Conservation (phyloP, 2,888 invertebrate species). For the Lordiphosa andalusiaca region DNA sequence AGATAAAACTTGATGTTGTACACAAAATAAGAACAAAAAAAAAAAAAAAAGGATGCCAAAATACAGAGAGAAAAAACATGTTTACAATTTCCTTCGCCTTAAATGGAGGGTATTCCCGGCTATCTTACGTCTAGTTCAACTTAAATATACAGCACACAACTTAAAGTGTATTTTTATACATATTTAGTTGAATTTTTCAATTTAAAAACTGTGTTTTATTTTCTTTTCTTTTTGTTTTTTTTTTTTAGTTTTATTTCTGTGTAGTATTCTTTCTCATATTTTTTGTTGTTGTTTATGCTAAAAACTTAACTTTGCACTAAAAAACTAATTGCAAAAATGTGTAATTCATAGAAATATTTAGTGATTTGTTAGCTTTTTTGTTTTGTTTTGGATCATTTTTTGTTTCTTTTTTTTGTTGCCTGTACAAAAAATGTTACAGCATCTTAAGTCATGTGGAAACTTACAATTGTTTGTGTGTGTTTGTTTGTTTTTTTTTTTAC, state of each 20-base stretch:
- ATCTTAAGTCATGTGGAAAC: slow-evolving; percentile 6
- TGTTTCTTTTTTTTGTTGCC: slow-evolving; percentile 5
- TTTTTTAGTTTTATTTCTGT: slow-evolving; percentile 16
- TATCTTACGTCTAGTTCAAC: not conserved
- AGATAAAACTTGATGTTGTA: too few relatives aligned
- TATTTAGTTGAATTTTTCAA: slow-evolving; percentile 4
- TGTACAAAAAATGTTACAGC: slow-evolving; percentile 9
- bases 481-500: slow-evolving; percentile 15
- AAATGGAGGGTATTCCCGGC: not conserved
- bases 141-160: slow-evolving; percentile 48
- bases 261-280: slow-evolving; percentile 1
- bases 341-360: slow-evolving; percentile 17
- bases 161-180: slow-evolving; percentile 32
- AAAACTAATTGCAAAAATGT: slow-evolving; percentile 29
- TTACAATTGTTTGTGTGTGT: slow-evolving; percentile 5
- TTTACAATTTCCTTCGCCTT: too few relatives aligned
- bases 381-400: slow-evolving; percentile 4
- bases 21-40: too few relatives aligned
- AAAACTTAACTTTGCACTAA: slow-evolving; percentile 38
- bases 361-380: slow-evolving; percentile 17
- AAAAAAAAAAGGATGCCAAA: too few relatives aligned
- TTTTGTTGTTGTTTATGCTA: slow-evolving; percentile 6
- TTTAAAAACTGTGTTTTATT: slow-evolving; percentile 4
- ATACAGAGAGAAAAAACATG: too few relatives aligned
- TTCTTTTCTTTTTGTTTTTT: slow-evolving; percentile 17